Evolutionary conservation across 2,113 vertebrate species (phyloP).

Genomic region (Etheostoma cragini): DNA sequence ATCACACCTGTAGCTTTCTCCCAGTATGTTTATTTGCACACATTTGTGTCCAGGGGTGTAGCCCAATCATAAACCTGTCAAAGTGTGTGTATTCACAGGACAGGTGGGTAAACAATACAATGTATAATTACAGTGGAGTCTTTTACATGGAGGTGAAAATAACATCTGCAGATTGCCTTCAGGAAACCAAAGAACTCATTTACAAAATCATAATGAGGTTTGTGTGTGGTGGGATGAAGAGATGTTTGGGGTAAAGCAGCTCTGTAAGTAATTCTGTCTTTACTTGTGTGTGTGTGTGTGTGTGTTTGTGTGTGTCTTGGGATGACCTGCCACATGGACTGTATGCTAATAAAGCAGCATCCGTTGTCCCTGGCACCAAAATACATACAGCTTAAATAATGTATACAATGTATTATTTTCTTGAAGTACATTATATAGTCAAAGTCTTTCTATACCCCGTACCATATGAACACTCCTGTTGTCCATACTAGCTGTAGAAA

Average conservation of each 20-base stretch:
- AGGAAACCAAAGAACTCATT: slow-evolving; percentile 4
- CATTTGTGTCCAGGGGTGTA: neutral
- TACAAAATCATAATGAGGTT: slow-evolving; percentile 4
- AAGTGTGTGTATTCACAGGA: slow-evolving; percentile 4
- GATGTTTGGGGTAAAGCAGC: neutral
- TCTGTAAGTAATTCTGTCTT: neutral
- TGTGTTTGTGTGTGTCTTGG: neutral
- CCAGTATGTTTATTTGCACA: neutral
- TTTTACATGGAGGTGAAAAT: neutral
- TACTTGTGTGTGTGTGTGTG: neutral
- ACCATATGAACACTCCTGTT: too few relatives aligned
- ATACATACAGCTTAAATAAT: neutral
- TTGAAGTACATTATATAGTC: too few relatives aligned
- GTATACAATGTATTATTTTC: too few relatives aligned
- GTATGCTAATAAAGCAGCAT: neutral
- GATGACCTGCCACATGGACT: neutral
- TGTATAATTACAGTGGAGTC: slow-evolving; percentile 19
- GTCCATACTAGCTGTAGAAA: too few relatives aligned
- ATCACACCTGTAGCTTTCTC: neutral
- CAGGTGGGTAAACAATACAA: slow-evolving; percentile 22
- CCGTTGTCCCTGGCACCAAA: neutral
- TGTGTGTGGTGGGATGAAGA: neutral
- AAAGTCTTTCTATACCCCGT: too few relatives aligned
- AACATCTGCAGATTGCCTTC: slow-evolving; percentile 9
- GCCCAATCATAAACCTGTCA: slow-evolving; percentile 1